These are phyloP conservation scores for Drosophila acutilabella DNA, from an alignment of 2,888 invertebrate genomes.

Conservation along the genomic window DNA sequence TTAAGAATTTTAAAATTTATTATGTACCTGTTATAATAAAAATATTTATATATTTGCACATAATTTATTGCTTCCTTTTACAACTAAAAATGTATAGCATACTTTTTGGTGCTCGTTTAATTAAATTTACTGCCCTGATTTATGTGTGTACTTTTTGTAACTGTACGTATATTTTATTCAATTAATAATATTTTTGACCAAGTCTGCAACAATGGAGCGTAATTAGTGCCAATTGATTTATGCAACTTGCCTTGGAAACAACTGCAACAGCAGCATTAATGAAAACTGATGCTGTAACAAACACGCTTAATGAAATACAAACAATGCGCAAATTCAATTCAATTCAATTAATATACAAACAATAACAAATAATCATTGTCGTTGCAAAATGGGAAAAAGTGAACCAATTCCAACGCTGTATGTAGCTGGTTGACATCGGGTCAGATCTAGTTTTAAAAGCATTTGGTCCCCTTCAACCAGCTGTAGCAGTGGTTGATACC, in stretches of 20 bases:
- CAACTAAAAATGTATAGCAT: slow-evolving; percentile 5
- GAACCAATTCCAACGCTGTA: slow-evolving; percentile 84
- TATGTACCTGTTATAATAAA: too few species aligned
- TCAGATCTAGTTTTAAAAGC: slow-evolving; percentile 87
- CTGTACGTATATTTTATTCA: slow-evolving; percentile 48
- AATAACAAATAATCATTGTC: slow-evolving; percentile 14
- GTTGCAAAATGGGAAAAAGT: neutral
- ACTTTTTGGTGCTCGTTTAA: slow-evolving; percentile 21
- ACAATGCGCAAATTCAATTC: slow-evolving; percentile 43
- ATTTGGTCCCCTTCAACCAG: slow-evolving; percentile 93
- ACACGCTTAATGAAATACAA: slow-evolving; percentile 69
- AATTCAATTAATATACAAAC: slow-evolving; percentile 54
- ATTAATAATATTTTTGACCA: slow-evolving; percentile 57
- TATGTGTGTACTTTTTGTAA: neutral
- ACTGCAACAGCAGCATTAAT: slow-evolving; percentile 32
- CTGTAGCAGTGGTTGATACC: slow-evolving; percentile 87
- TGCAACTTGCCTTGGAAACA: slow-evolving; percentile 27
- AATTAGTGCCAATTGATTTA: slow-evolving; percentile 75
- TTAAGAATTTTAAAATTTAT: too few species aligned
- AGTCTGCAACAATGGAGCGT: slow-evolving; percentile 56
- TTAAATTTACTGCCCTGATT: slow-evolving; percentile 26
- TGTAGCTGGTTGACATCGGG: slow-evolving; percentile 90
- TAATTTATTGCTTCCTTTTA: neutral
- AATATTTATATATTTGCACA: too few species aligned
- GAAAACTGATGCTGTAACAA: slow-evolving; percentile 33